Evolutionary conservation across 2,888 invertebrate species (phyloP).

Genomic region (Blastobasis adustella): DNA sequence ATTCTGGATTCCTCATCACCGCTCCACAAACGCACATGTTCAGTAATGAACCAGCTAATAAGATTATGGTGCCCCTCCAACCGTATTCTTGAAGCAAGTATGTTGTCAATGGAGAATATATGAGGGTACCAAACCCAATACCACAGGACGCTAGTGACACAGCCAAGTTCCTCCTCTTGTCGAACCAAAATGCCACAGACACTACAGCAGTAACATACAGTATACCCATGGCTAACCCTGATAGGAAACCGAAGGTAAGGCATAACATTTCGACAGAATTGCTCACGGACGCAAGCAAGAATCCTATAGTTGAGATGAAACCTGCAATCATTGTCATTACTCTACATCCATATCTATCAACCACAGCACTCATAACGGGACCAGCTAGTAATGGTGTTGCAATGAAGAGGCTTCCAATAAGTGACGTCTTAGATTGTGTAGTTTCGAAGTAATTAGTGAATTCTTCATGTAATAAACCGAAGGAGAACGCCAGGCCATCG

Average conservation of each 20-base stretch:
- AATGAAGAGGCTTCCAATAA: constrained; percentile 92
- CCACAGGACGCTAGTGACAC: constrained; percentile 92
- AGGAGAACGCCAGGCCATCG: constrained; percentile 94
- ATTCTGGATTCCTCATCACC: constrained; percentile 90
- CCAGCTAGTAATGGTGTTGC: constrained; percentile 90
- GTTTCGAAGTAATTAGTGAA: constrained; percentile 85
- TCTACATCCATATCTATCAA: constrained; percentile 88
- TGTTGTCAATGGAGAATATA: constrained; percentile 90
- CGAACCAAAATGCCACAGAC: constrained; percentile 94
- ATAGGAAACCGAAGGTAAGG: constrained; percentile 87
- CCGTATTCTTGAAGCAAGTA: constrained; percentile 82
- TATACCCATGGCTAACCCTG: constrained; percentile 87
- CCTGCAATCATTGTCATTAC: constrained; percentile 84
- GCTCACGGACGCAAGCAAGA: constrained; percentile 81
- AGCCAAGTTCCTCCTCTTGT: constrained; percentile 88
- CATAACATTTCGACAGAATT: constrained; percentile 84
- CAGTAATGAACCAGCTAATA: constrained; percentile 86
- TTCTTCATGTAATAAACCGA: constrained; percentile 90
- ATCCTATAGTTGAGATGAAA: constrained; percentile 81
- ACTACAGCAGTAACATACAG: constrained; percentile 93
- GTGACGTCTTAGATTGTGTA: constrained; percentile 88
- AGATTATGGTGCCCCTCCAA: constrained; percentile 86
- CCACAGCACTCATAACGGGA: constrained; percentile 87
- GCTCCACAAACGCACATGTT: constrained; percentile 91
- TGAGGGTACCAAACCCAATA: constrained; percentile 89